These are phyloP conservation scores for Hylia prasina DNA, from an alignment of 2,113 vertebrate species.

Conservation along the genomic window DNA sequence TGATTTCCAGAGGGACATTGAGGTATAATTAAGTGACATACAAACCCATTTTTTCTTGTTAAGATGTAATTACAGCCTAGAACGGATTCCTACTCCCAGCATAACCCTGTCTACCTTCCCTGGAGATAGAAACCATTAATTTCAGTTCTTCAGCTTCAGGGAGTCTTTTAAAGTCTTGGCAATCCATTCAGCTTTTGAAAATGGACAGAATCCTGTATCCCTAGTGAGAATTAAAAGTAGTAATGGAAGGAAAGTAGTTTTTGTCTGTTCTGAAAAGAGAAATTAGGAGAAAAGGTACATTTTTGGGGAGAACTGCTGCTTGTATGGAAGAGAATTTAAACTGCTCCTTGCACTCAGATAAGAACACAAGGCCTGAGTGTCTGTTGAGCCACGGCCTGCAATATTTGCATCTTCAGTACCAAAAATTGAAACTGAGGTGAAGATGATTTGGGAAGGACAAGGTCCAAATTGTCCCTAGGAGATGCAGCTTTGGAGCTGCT, in stretches of 20 bases:
- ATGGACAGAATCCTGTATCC: background rate
- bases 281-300: fast-evolving
- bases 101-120: conserved; percentile 31
- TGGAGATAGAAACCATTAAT: conserved; percentile 41
- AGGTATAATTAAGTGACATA: conserved; percentile 79
- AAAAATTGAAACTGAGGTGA: background rate
- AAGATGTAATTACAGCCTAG: conserved; percentile 60
- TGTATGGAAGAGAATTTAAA: background rate
- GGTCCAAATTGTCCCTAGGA: background rate
- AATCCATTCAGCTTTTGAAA: conserved; percentile 51
- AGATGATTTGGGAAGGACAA: fast-evolving
- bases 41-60: conserved; percentile 43
- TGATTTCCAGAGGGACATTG: conserved; percentile 98
- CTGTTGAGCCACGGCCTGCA: background rate
- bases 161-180: background rate
- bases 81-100: conserved; percentile 12
- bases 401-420: background rate
- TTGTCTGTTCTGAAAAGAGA: background rate
- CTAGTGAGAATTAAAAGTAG: background rate
- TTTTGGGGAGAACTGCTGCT: background rate
- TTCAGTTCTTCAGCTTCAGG: conserved; percentile 25
- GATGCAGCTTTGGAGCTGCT: background rate
- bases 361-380: fast-evolving
- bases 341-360: background rate
- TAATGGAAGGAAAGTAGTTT: background rate